These are phyloP conservation scores for Oncorhynchus mykiss DNA, from an alignment of 2,113 vertebrate species.

Conservation along the genomic window DNA sequence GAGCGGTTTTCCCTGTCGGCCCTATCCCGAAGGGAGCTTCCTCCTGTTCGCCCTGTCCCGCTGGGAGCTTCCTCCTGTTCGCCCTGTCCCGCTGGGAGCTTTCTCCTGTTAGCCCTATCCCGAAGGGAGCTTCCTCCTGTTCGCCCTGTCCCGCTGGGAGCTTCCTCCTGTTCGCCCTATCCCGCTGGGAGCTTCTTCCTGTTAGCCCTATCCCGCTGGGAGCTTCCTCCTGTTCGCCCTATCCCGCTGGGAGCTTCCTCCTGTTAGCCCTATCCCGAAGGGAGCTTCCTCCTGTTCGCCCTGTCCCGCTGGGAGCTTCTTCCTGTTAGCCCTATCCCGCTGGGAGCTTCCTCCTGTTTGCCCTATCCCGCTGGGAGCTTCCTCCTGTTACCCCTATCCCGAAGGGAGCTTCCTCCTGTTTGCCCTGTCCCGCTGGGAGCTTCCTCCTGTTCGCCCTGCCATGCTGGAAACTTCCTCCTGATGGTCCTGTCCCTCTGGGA, in stretches of 20 bases:
- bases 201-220: constrained; percentile 16
- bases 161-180: too few relatives aligned
- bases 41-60: too few relatives aligned
- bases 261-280: too few relatives aligned
- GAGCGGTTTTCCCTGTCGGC: too few relatives aligned
- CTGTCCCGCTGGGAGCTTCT: too few relatives aligned
- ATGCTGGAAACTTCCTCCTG: neutral
- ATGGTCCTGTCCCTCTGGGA: too few relatives aligned
- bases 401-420: too few relatives aligned
- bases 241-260: neutral
- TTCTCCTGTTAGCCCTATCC: neutral
- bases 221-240: neutral
- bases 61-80: too few relatives aligned
- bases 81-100: neutral
- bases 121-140: neutral
- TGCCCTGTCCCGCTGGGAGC: neutral
- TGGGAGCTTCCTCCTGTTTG: neutral
- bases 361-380: constrained; percentile 8
- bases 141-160: accelerated
- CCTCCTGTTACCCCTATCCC: too few relatives aligned
- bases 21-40: too few relatives aligned
- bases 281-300: too few relatives aligned
- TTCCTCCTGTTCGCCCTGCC: constrained; percentile 5
- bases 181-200: constrained; percentile 10
- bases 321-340: too few relatives aligned